Evolutionary conservation across 1,140 invertebrate genomes (phyloP), one percentile per base, ranked within the genome.

Genomic region (Hyposmocoma kahamanoa): DNA sequence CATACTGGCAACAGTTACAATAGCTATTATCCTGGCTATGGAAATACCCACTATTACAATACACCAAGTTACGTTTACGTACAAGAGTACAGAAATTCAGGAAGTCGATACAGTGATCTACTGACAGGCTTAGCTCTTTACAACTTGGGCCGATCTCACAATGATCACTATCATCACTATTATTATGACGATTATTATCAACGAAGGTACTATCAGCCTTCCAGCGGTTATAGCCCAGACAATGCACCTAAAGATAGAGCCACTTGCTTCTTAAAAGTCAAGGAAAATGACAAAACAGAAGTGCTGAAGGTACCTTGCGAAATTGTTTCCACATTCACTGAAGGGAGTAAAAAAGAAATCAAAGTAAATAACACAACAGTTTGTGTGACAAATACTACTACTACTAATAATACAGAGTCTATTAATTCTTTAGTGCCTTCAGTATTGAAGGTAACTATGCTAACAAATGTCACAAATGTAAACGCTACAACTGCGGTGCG

Each of bases 101-200:
- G 60, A 15, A 83, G 77, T 53, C 67, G 75, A 15, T 83, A 71
- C 41, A 48, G 70, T 32, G 72, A 83, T 39, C 44, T 85, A 8
- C 53, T 85, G 44, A 82, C 72, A 13, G 81, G 81, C 1, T 53
- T 85, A 21, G 53, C 79, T 18, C 64, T 85, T n/a, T 85, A 83
- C 47, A 85, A 85, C 43, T 51, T 85, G 43, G 77, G 74, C 0
- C 67, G 76, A 5, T 79, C 77, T 13, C 66, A 80, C 18, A 71
- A 47, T 13, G 64, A 82, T 32, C 59, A 80, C 32, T 47, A 67
- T 20, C 50, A 78, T 38, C 71, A 79, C 47, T 80, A 85, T 53
- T 85, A 85, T 42, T 56, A 80, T 18, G 78, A 84, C 26, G 73
- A 84, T 43, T 84, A 83, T 48, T 81, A 83, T 22, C 66, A 58